Evolutionary conservation across 2,113 vertebrate genomes (phyloP).

Genomic region (Cardinalis cardinalis): DNA sequence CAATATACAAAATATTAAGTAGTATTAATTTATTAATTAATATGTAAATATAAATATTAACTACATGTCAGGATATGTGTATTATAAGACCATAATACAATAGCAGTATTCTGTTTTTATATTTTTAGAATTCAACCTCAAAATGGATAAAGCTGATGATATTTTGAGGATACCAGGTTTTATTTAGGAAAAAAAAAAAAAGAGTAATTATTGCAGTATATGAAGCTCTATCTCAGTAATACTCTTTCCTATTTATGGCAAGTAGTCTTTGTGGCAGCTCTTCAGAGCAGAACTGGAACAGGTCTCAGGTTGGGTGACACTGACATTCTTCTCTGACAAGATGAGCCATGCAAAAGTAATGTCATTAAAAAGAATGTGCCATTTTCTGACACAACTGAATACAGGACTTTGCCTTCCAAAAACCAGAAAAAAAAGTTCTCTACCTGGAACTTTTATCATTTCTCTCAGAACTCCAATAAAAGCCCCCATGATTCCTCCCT

Average conservation of each 20-base stretch:
- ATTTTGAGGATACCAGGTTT: neutral
- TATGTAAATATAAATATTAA: neutral
- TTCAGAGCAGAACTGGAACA: neutral
- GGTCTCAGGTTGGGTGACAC: neutral
- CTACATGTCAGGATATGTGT: accelerated
- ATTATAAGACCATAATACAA: neutral
- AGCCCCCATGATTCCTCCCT: neutral
- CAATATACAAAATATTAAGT: neutral
- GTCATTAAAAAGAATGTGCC: neutral
- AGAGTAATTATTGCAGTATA: neutral
- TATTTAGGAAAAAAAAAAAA: neutral
- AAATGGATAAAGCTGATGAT: neutral
- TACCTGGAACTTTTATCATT: neutral
- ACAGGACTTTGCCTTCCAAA: neutral
- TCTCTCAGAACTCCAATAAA: neutral
- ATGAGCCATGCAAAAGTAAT: neutral
- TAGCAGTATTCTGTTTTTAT: neutral
- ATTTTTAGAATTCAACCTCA: neutral
- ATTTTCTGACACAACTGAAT: neutral
- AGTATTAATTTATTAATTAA: neutral
- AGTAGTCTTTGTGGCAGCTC: neutral
- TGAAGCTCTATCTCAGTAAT: neutral
- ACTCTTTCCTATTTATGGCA: neutral
- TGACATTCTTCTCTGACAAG: neutral
- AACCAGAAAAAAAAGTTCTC: neutral